Base-by-base conservation (phyloP, 2,113 vertebrate species). In the Peromyscus polionotus region DNA sequence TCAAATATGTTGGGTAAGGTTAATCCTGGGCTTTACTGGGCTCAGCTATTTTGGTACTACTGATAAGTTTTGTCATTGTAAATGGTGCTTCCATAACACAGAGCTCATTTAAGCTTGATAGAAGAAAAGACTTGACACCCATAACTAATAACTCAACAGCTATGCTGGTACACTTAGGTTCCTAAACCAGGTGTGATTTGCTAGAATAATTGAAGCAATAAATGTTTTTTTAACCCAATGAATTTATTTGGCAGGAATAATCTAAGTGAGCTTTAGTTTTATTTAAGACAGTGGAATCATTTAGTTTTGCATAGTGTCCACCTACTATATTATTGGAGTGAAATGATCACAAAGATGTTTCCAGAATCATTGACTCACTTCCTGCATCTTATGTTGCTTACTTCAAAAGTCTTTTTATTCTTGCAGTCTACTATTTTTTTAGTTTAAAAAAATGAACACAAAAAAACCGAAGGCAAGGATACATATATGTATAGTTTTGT, bases 101-200 rank as follows among this genome's bases (percentile, higher is more conserved):
- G 63, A 91, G 79, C 93, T 98, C 97, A 96, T 88, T 94, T 97
- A 94, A 97, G 81, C 93, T 97, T 98, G 97, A 98, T 97, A 97
- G 77, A 68, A 94, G 93, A 97, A 97, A 97, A 84, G 22, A 94
- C 73, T 98, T 97, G 97, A 96, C 88, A 63, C 88, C n/a, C 68
- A 16, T 91, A 88, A 98, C 97, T 98, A 97, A 97, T 95, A 96
- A 94, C 31, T 86, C 85, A 90, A 59, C 90, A 86, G 92, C 61
- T 88, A 79, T 3, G 7, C 57, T 94, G 88, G 92, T 68, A 19
- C 13, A 51, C 87, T 5, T 12, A 94, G 91, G 73, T 90, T 95
- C 72, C 70, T 79, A 85, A 95, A 91, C 88, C 92, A 96, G 96
- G 91, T 97, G 86, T 96, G 92, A 95, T 67, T 91, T 91, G 73